A percentile compares a stretch with the other conserved stretches of the same genome.
Conservation (phyloP, 2,888 invertebrate genomes). For the Helicoverpa assulta region DNA sequence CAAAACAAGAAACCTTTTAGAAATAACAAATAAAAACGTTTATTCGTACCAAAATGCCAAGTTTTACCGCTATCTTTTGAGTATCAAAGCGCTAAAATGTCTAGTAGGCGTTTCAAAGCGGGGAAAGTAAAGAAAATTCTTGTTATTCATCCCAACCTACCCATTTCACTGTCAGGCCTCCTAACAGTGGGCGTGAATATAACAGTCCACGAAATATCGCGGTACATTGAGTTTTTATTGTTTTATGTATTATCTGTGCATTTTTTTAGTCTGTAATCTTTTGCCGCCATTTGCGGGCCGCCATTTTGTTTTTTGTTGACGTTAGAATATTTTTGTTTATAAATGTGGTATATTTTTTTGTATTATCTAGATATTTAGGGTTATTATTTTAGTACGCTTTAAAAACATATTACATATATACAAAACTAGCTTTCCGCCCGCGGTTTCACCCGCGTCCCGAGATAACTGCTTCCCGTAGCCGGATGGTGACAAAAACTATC, state of each 20-base stretch:
- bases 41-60: slow-evolving; percentile 23
- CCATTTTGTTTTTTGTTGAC: slow-evolving; percentile 31
- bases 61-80: slow-evolving; percentile 4
- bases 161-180: slow-evolving; percentile 69
- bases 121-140: slow-evolving; percentile 56
- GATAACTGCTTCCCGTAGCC: too few relatives aligned
- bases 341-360: neutral
- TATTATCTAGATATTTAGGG: too few relatives aligned
- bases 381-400: too few relatives aligned
- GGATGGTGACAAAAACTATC: too few relatives aligned
- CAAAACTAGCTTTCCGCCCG: too few relatives aligned
- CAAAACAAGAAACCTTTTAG: too few relatives aligned
- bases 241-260: slow-evolving; percentile 46
- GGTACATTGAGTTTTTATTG: slow-evolving; percentile 51
- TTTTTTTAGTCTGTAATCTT: slow-evolving; percentile 45
- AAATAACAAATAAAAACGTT: neutral
- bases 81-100: slow-evolving; percentile 39
- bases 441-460: too few relatives aligned
- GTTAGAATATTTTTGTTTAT: neutral
- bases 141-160: slow-evolving; percentile 64
- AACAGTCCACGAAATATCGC: slow-evolving; percentile 53
- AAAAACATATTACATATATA: too few relatives aligned
- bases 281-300: slow-evolving; percentile 13
- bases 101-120: slow-evolving; percentile 42
- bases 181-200: slow-evolving; percentile 61